Evolutionary conservation across 2,113 vertebrate species (phyloP), one percentile per base, ranked within the genome.

Genomic region (Etheostoma spectabile): DNA sequence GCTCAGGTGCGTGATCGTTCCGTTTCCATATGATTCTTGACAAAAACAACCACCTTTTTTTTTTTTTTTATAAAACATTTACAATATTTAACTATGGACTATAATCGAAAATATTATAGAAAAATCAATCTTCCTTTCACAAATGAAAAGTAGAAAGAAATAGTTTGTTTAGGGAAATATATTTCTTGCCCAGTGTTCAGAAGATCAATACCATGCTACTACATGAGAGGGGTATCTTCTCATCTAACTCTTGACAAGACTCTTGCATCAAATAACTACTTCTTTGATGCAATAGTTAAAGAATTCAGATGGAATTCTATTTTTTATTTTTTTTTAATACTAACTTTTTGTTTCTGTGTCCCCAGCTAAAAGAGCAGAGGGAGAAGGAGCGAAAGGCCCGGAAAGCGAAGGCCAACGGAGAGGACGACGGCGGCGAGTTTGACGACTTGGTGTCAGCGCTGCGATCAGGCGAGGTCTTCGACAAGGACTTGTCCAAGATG

Each of bases 401-500:
- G 18, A 99, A 99, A 86, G 97, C 97, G 0, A 99, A 98, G 92
- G 97, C 98, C n/a, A 99, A 94, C 0, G 96, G 96, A 0, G 98
- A 99, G 83, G 98, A 99, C n/a, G 95, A 97, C 0, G 95, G 97
- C 0, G 98, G 98, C 0, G 98, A 99, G 91, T 99, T 99, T 0
- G 98, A 99, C 1, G 98, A 99, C 93, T 94, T 99, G 6, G 98
- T 99, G 88, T 99, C 98, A 0, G 98, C 98, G 1, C 90, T 99
- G 81, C 96, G 98, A 68, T 99, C 98, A 0, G 98, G 98, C 0
- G 98, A 99, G 89, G 98, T 99, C 77, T 99, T 99, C 2, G 98
- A 99, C 94, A 99, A 99, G 91, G 98, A 99, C 95, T 95, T 99
- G 87, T 97, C 96, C 81, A 99, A 99, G 92, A 96, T 99, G 93